Base-by-base conservation (phyloP, 1,140 invertebrate species). In the Procambarus virginalis region DNA sequence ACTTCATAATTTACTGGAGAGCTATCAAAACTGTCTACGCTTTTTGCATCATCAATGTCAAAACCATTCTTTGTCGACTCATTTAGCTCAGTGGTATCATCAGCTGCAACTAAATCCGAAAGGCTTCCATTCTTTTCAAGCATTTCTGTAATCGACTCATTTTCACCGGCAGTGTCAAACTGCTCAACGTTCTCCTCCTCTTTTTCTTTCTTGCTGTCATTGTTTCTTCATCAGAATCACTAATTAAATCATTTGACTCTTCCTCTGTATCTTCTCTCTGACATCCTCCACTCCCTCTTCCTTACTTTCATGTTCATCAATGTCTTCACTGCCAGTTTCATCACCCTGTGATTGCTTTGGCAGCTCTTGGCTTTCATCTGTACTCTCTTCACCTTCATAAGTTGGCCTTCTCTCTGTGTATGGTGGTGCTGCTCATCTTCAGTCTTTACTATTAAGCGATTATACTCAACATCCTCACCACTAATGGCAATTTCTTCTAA, bases 381-480 rank as follows among this genome's bases (percentile, higher is more conserved):
- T 55, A 79, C n/a, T 86, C 17, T 46, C 76, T 22, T 86, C 17
- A 78, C 2, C 2, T 86, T 78, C 49, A n/a, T 58, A 45, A 49
- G 58, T 5, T 45, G 64, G 9, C 60, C n/a, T 17, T 10, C 45
- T 60, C 55, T 64, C 51, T 55, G 2, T 55, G 8, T 5, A 55
- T 55, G 12, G 51, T 55, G 51, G 8, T 20, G 12, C 20, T 73
- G 60, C 70, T 84, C 46, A 8, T 17, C 49, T 20, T 12, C 49
- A 12, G 12, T 22, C 45, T 14, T 5, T 14, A 60, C 49, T n/a
- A 64, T 78, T 49, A 89, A n/a, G 49, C 8, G 70, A 46, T 89
- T 84, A 78, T 78, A 84, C 48, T 89, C 81, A 17, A 89, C 80
- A 89, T 89, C 88, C 60, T 89, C 88, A 68, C 75, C 88, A 79